A percentile compares a stretch with the other conserved stretches of the same genome.
These are phyloP conservation scores for Calameuta pallipes DNA, from an alignment of 2,888 invertebrate genomes.

Conservation along the genomic window DNA sequence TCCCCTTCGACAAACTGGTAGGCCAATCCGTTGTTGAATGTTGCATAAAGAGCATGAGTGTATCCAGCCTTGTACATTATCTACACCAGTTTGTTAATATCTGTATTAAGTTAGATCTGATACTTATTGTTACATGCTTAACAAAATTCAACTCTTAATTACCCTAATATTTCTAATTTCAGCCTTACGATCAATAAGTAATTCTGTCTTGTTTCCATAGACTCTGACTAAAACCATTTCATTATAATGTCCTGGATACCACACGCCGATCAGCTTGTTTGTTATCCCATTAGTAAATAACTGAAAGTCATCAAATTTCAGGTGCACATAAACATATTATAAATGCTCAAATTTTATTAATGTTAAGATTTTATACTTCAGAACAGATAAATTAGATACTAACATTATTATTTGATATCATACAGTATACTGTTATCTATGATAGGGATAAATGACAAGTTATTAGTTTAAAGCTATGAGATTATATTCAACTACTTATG, in stretches of 20 bases:
- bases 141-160: constrained; percentile 11
- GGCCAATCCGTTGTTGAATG: constrained; percentile 93
- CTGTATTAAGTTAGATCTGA: background rate
- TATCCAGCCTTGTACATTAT: constrained; percentile 79
- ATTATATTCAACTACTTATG: too few species aligned
- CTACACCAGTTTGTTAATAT: constrained; percentile 44
- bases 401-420: too few species aligned
- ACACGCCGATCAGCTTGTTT: constrained; percentile 84
- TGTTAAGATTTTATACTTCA: too few species aligned
- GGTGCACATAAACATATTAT: background rate
- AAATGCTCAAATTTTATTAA: background rate
- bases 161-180: constrained; percentile 74
- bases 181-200: constrained; percentile 88
- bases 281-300: constrained; percentile 94
- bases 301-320: constrained; percentile 67
- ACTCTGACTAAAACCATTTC: constrained; percentile 88
- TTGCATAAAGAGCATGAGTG: constrained; percentile 89
- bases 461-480: too few species aligned
- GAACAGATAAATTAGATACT: too few species aligned
- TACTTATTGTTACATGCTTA: background rate
- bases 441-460: too few species aligned
- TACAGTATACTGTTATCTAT: too few species aligned
- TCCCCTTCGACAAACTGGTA: constrained; percentile 89
- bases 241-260: constrained; percentile 65
- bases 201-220: constrained; percentile 93